These are phyloP conservation scores for Palythoa grandiflora DNA, from an alignment of 92 coral and sea anemone species.

Conservation along the genomic window DNA sequence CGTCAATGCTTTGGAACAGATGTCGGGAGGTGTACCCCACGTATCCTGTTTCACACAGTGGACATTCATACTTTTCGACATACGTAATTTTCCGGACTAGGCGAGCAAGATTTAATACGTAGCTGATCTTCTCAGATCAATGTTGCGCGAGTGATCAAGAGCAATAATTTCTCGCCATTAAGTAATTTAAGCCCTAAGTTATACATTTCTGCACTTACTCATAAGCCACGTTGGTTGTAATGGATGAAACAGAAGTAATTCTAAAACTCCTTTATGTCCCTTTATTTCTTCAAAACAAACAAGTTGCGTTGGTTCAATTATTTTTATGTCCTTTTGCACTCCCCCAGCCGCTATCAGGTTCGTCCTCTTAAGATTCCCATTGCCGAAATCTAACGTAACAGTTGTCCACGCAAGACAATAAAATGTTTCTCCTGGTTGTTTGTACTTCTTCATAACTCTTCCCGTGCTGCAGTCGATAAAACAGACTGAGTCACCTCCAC, in stretches of 20 bases:
- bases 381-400: slow-evolving; percentile 76
- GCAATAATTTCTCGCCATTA: too few species aligned
- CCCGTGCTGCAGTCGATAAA: slow-evolving; percentile 97
- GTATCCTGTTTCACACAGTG: too few species aligned
- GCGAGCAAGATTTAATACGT: too few species aligned
- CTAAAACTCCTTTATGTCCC: slow-evolving; percentile 92
- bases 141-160: too few species aligned
- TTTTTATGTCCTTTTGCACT: slow-evolving; percentile 84
- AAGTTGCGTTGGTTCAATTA: slow-evolving; percentile 94
- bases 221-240: slow-evolving; percentile 90
- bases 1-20: too few species aligned
- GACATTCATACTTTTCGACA: too few species aligned
- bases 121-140: background rate
- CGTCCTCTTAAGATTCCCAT: slow-evolving; percentile 76
- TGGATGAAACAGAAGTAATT: slow-evolving; percentile 89
- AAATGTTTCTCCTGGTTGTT: slow-evolving; percentile 98
- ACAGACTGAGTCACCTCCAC: slow-evolving; percentile 99
- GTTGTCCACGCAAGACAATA: slow-evolving; percentile 99
- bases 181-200: too few species aligned
- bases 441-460: slow-evolving; percentile 94
- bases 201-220: slow-evolving; percentile 59
- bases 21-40: too few species aligned
- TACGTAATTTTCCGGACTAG: too few species aligned
- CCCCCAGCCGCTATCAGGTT: slow-evolving; percentile 96
- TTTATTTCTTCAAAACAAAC: slow-evolving; percentile 96